These are phyloP conservation scores for Zonotrichia albicollis DNA, from an alignment of 2,797 vertebrate species.

Conservation along the genomic window DNA sequence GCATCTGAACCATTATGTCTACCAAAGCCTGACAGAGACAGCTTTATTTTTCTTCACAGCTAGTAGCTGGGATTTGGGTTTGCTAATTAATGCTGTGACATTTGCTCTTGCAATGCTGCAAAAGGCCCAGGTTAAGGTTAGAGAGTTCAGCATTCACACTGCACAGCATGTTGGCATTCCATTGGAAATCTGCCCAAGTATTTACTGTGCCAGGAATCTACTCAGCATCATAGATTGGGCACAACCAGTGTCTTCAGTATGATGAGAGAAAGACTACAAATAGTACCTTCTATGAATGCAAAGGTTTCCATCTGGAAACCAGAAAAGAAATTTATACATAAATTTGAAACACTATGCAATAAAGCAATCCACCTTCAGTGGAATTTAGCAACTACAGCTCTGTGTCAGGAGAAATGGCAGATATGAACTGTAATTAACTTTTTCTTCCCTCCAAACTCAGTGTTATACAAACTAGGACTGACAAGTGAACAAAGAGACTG, in stretches of 20 bases:
- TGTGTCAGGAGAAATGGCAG: constrained; percentile 27
- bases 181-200: background rate
- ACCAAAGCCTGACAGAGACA: background rate
- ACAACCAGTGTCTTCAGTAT: background rate
- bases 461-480: constrained; percentile 74
- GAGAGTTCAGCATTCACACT: background rate
- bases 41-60: background rate
- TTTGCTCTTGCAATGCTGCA: background rate
- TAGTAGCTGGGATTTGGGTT: background rate
- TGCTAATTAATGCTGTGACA: background rate
- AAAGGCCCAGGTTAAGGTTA: background rate
- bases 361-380: background rate
- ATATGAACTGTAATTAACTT: constrained; percentile 60
- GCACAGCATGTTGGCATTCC: background rate
- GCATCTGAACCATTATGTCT: background rate
- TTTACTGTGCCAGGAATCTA: background rate
- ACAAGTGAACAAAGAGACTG: constrained; percentile 62
- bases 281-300: background rate
- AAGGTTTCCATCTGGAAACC: background rate
- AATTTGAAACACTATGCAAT: background rate
- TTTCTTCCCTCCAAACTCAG: background rate
- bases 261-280: background rate
- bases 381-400: background rate
- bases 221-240: fast-evolving
- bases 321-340: background rate